These are phyloP conservation scores for Dryoscopus gambensis DNA, from an alignment of 2,113 vertebrate species.

Conservation along the genomic window DNA sequence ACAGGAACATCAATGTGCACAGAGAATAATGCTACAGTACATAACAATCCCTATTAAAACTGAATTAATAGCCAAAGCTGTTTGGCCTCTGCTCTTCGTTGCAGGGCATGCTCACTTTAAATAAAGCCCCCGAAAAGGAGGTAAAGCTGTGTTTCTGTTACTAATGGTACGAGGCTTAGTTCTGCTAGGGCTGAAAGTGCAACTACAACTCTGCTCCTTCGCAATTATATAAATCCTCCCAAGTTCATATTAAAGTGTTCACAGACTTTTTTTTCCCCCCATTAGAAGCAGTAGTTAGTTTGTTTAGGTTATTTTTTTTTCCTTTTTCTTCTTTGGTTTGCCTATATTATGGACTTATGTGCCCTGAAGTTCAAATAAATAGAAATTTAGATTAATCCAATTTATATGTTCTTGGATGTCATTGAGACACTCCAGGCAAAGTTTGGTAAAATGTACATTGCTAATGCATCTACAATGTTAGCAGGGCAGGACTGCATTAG, in stretches of 20 bases:
- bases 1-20: not conserved
- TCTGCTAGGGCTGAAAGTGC: slow-evolving; percentile 21
- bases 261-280: not conserved
- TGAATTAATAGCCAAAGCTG: slow-evolving; percentile 43
- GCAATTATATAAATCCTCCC: not conserved
- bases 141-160: slow-evolving; percentile 13
- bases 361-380: not conserved
- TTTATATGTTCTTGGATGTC: not conserved
- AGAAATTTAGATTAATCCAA: not conserved
- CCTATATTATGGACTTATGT: not conserved
- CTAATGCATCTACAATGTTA: not conserved
- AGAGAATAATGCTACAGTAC: slow-evolving; percentile 28
- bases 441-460: not conserved
- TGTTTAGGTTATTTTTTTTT: not conserved
- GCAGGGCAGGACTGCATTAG: not conserved
- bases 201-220: not conserved
- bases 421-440: not conserved
- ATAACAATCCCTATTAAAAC: slow-evolving; percentile 56
- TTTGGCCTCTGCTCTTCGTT: slow-evolving; percentile 44
- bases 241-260: not conserved
- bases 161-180: slow-evolving; percentile 26
- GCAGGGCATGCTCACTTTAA: slow-evolving; percentile 12
- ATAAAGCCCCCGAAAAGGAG: slow-evolving; percentile 3
- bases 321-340: not conserved
- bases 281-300: not conserved